phyloP scores from a whole-genome alignment of 1,140 invertebrate genomes.

The Drosophila triauraria region DNA sequence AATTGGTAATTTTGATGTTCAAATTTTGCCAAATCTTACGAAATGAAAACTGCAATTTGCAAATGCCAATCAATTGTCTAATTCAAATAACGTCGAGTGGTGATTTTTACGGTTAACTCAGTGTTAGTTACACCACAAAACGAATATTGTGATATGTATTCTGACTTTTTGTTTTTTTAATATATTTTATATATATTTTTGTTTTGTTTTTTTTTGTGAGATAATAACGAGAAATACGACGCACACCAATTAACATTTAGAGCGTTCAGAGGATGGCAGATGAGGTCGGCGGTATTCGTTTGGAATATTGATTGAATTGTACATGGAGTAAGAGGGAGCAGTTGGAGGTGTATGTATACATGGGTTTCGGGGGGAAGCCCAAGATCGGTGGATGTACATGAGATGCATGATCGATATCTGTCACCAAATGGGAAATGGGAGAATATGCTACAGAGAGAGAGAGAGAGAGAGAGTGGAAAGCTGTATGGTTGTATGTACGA shows the following conservation, averaged over 20 bases:
- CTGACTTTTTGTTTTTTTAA: not conserved
- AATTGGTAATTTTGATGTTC: constrained; percentile 62
- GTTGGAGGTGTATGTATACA: constrained; percentile 20
- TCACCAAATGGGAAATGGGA: constrained; percentile 18
- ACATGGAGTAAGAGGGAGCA: constrained; percentile 53
- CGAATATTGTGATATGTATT: constrained; percentile 35
- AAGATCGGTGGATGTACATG: constrained; percentile 49
- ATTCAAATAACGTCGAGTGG: constrained; percentile 47
- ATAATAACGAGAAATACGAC: constrained; percentile 72
- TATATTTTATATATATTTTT: not conserved
- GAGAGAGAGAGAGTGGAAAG: constrained; percentile 8
- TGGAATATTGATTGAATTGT: constrained; percentile 54
- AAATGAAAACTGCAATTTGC: constrained; percentile 59
- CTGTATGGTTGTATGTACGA: constrained; percentile 28
- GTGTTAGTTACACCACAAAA: constrained; percentile 53
- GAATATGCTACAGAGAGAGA: constrained; percentile 49
- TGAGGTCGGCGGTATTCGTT: constrained; percentile 38
- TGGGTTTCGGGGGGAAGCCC: not conserved
- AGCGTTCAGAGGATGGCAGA: constrained; percentile 63
- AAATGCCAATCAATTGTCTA: constrained; percentile 64
- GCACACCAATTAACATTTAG: constrained; percentile 83
- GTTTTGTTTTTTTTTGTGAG: constrained; percentile 44
- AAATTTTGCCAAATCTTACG: constrained; percentile 49
- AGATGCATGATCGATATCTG: constrained; percentile 15
- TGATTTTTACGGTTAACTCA: constrained; percentile 48